Evolutionary conservation across 2,113 vertebrate species (phyloP), one percentile per base, ranked within the genome.

Genomic region (Fregata magnificens): DNA sequence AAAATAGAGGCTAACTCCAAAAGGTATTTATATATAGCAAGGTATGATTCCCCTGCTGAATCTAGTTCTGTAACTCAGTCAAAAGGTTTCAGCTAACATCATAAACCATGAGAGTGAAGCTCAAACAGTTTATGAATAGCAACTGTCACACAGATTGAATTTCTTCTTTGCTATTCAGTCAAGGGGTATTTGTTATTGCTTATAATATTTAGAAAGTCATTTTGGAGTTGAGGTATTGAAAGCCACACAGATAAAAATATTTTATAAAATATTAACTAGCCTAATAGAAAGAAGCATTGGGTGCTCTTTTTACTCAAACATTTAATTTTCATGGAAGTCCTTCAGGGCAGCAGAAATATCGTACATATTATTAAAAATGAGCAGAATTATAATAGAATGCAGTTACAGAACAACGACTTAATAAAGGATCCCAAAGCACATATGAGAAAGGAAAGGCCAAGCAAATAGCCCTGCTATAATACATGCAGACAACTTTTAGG

Each of bases 261-360:
- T 97, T 89, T 89, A 86, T 93, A 94, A 95, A 86, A 95, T 88
- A 97, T 91, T 85, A 97, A 82, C 78, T 82, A 56, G 55, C 14
- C 29, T 91, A 95, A 82, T 58, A 91, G 69, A 89, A 97, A 82
- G 36, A 96, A 88, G 65, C 45, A 82, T 74, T 66, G 70, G 29
- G 34, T 81, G 58, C 89, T 95, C 82, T 71, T 95, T 97, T 97
- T 96, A 93, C 95, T 97, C 97, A 96, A 96, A 95, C 67, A 87
- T 95, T 92, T 93, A 93, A 97, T 98, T 98, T 97, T 96, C 90
- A 93, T 52, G n/a, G 63, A 83, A 94, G 77, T 97, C 95, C 96
- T 96, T 96, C 70, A 95, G 93, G 95, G 92, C 88, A 96, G 53
- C 19, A 95, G 56, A 84, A 95, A 95, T 96, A 82, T 49, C 47